Conservation (phyloP, 2,797 vertebrate genomes). For the Tapera naevia region DNA sequence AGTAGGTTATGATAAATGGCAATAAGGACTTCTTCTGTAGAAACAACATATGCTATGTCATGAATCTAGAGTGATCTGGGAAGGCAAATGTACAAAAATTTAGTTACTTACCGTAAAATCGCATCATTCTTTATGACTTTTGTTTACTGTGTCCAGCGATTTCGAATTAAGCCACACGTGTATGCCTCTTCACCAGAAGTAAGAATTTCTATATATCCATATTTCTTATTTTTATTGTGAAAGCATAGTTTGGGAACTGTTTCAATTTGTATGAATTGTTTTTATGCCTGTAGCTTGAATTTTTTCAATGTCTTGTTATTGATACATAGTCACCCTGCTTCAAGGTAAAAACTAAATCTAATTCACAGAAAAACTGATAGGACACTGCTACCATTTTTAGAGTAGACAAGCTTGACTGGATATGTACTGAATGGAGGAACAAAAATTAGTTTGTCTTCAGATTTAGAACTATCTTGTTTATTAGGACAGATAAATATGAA, state of each 20-base stretch:
- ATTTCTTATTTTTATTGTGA: background rate
- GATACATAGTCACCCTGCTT: background rate
- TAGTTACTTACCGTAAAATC: background rate
- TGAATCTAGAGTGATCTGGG: background rate
- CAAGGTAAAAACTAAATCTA: background rate
- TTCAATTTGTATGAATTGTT: background rate
- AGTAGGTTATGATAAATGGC: background rate
- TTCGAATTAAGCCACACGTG: background rate
- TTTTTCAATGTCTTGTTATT: background rate
- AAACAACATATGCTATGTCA: background rate
- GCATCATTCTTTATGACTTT: background rate
- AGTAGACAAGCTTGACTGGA: background rate
- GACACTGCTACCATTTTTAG: background rate
- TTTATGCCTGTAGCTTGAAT: background rate
- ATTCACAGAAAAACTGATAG: background rate
- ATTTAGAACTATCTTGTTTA: background rate
- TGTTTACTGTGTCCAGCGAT: background rate
- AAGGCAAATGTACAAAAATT: background rate
- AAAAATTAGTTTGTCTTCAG: background rate
- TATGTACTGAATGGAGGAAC: background rate
- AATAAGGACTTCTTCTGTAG: background rate
- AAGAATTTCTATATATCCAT: background rate
- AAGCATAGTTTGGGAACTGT: background rate
- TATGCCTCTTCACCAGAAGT: background rate
- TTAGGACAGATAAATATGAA: background rate